Percentiles rank a stretch among this genome's conserved stretches.
Conservation (phyloP, 2,888 invertebrate species). For the Caenorhabditis macrosperma region DNA sequence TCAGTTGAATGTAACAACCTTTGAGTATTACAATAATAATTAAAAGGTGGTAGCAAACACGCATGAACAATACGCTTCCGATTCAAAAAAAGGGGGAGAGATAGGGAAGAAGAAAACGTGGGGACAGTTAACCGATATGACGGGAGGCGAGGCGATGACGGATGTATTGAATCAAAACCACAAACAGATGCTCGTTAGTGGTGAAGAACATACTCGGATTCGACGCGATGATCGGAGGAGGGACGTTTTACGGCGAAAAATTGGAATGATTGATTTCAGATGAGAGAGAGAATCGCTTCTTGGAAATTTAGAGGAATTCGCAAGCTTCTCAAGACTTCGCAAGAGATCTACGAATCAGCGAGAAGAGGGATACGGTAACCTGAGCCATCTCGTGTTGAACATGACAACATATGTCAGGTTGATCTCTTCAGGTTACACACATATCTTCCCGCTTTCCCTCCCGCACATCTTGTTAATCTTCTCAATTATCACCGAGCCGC, state of each 20-base stretch:
- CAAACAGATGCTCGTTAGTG: conserved; percentile 59
- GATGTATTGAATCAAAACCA: conserved; percentile 54
- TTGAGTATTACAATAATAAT: conserved; percentile 18
- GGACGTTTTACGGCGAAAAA: conserved; percentile 50
- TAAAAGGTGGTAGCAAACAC: conserved; percentile 15
- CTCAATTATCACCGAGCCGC: conserved; percentile 59
- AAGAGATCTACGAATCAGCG: not conserved
- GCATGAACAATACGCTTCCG: conserved; percentile 25
- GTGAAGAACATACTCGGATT: conserved; percentile 54
- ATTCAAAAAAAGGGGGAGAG: conserved; percentile 1
- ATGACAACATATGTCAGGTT: conserved; percentile 62
- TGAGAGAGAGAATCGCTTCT: conserved; percentile 16
- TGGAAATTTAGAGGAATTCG: too few relatives aligned
- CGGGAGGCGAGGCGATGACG: conserved; percentile 38
- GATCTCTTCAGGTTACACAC: conserved; percentile 57
- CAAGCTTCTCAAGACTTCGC: too few relatives aligned
- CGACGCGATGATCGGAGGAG: conserved; percentile 34
- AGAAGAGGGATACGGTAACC: conserved; percentile 44
- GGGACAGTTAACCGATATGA: conserved; percentile 51
- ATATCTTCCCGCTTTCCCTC: conserved; percentile 13
- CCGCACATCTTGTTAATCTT: conserved; percentile 59
- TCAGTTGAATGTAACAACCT: conserved; percentile 21
- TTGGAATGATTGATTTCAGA: conserved; percentile 63
- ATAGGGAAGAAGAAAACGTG: not conserved
- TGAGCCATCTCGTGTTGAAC: conserved; percentile 58